Percentiles rank a stretch among this genome's conserved stretches.
phyloP scores from a whole-genome alignment of 1,140 invertebrate genomes.

The Platorchestia sp. region DNA sequence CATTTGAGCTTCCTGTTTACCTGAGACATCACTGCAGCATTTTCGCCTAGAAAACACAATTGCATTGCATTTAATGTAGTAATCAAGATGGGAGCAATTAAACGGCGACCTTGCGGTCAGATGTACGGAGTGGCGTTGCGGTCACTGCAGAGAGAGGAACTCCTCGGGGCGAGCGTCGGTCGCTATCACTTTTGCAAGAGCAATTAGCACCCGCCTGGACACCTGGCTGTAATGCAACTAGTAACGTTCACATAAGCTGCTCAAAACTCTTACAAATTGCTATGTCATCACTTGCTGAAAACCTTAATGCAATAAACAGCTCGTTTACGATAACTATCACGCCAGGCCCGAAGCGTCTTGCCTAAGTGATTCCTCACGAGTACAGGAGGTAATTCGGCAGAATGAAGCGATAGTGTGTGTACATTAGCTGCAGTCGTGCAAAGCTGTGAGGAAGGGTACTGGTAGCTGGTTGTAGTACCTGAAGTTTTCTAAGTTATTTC shows the following conservation, averaged over 20 bases:
- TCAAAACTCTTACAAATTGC: neutral
- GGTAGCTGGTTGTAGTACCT: neutral
- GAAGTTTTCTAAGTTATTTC: neutral
- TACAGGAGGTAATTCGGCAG: neutral
- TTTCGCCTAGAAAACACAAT: neutral
- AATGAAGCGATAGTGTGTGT: neutral
- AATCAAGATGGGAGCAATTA: neutral
- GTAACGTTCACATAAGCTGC: neutral
- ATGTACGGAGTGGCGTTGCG: neutral
- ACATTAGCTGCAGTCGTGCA: neutral
- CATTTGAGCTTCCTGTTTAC: neutral
- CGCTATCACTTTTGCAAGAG: conserved; percentile 31
- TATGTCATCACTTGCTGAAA: neutral
- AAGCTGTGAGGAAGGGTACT: neutral
- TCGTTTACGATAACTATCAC: neutral
- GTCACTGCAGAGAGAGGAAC: neutral
- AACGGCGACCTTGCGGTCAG: conserved; percentile 20
- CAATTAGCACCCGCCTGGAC: conserved; percentile 37
- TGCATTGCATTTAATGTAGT: neutral
- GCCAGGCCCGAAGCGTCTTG: neutral
- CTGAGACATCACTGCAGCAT: neutral
- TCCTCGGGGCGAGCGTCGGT: neutral
- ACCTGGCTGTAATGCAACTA: conserved; percentile 7
- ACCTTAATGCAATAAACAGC: neutral
- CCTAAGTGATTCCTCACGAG: neutral